Evolutionary conservation across 2,888 invertebrate species (phyloP).

Genomic region (Celastrina argiolus): DNA sequence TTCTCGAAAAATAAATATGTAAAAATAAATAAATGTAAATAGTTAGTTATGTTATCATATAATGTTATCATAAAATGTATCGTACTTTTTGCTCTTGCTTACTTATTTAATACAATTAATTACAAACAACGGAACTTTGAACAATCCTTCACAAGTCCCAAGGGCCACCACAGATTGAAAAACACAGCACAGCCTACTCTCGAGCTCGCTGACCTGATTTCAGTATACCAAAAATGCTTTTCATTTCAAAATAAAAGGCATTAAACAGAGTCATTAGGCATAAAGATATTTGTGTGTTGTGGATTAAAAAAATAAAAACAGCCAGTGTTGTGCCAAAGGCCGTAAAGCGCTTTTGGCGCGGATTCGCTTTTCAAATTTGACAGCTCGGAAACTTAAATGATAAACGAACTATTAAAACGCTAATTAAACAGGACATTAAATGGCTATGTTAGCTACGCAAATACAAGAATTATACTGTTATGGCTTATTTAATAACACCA

Average conservation of each 20-base stretch:
- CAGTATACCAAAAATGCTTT: background rate
- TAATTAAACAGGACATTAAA: background rate
- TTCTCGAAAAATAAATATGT: too few relatives aligned
- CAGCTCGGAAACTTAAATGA: conserved; percentile 17
- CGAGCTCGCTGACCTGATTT: background rate
- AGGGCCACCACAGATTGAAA: conserved; percentile 3
- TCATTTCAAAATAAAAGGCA: background rate
- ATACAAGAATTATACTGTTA: background rate
- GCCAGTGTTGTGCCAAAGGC: conserved; percentile 13
- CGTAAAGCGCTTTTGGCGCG: conserved; percentile 21
- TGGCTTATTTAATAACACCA: background rate
- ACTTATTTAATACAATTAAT: background rate
- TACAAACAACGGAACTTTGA: background rate
- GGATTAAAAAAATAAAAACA: background rate
- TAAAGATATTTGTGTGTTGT: background rate
- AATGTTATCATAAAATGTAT: too few relatives aligned
- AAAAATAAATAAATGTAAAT: too few relatives aligned
- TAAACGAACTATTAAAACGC: background rate
- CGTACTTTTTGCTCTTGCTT: too few relatives aligned
- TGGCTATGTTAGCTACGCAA: background rate
- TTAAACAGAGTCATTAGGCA: background rate
- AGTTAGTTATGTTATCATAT: too few relatives aligned
- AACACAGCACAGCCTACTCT: conserved; percentile 1
- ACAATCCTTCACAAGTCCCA: conserved; percentile 8
- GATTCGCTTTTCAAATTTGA: conserved; percentile 19